phyloP scores from a whole-genome alignment of 2,888 invertebrate species.

The Epicampocera succincta region DNA sequence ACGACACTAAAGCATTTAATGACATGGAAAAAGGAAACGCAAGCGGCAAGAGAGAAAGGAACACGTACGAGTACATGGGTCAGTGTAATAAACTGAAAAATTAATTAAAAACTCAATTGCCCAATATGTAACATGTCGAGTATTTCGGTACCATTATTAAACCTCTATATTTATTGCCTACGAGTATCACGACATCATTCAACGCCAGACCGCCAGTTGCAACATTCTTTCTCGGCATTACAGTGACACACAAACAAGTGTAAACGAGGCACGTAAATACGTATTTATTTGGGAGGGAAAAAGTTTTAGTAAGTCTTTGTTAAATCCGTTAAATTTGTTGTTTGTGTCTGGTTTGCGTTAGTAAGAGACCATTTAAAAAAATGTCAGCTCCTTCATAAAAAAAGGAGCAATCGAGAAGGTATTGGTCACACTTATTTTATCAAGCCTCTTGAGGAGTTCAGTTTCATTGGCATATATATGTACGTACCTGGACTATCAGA shows the following conservation, averaged over 20 bases:
- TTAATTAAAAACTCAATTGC: slow-evolving; percentile 67
- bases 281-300: no score
- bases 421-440: no score
- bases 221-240: slow-evolving; percentile 2
- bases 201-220: background rate
- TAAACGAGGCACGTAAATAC: background rate
- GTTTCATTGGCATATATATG: no score
- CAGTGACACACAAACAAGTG: slow-evolving; percentile 50
- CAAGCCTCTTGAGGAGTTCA: no score
- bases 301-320: no score
- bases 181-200: background rate
- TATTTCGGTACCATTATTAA: slow-evolving; percentile 39
- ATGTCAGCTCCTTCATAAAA: no score
- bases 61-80: background rate
- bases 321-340: no score
- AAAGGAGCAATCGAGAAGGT: no score
- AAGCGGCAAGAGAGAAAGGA: slow-evolving; percentile 6
- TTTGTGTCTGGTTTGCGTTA: no score
- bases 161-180: slow-evolving; percentile 50
- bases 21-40: slow-evolving; percentile 28
- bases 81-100: slow-evolving; percentile 45
- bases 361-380: no score
- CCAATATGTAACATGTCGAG: slow-evolving; percentile 54
- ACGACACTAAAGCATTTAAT: slow-evolving; percentile 40
- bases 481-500: no score